Conservation (phyloP, 2,888 invertebrate genomes). For the Heliconius ethilla region DNA sequence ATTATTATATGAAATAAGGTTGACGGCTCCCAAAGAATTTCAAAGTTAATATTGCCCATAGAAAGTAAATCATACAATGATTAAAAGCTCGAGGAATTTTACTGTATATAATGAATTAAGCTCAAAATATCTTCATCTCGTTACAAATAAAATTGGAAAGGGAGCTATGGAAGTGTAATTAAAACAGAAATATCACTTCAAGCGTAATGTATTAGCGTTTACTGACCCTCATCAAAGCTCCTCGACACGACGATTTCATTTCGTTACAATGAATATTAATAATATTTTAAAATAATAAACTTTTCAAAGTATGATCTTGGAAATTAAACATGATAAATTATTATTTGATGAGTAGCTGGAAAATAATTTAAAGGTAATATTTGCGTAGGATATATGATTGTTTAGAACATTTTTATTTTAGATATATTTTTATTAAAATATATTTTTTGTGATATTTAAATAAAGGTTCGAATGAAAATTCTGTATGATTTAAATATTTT, state of each 20-base stretch:
- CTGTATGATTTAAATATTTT: too few species aligned
- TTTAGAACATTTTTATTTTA: neutral
- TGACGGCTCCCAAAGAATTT: neutral
- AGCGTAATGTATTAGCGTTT: conserved; percentile 43
- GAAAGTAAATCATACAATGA: neutral
- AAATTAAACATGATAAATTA: neutral
- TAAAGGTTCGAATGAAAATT: neutral
- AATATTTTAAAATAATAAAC: conserved; percentile 24
- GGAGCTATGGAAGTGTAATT: conserved; percentile 49
- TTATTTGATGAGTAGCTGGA: neutral
- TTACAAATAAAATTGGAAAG: conserved; percentile 48
- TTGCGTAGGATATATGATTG: conserved; percentile 3
- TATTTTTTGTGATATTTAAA: neutral
- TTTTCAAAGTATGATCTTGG: neutral
- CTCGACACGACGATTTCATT: conserved; percentile 32
- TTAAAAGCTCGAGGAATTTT: neutral
- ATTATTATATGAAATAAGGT: neutral
- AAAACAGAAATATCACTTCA: conserved; percentile 47
- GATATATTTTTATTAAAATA: neutral
- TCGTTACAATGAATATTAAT: conserved; percentile 35
- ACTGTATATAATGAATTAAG: conserved; percentile 35
- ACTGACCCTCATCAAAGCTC: conserved; percentile 41
- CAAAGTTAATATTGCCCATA: neutral
- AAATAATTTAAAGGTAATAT: neutral
- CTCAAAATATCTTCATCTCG: conserved; percentile 45